phyloP scores from a whole-genome alignment of 2,888 invertebrate genomes.

The Gari tellinella region DNA sequence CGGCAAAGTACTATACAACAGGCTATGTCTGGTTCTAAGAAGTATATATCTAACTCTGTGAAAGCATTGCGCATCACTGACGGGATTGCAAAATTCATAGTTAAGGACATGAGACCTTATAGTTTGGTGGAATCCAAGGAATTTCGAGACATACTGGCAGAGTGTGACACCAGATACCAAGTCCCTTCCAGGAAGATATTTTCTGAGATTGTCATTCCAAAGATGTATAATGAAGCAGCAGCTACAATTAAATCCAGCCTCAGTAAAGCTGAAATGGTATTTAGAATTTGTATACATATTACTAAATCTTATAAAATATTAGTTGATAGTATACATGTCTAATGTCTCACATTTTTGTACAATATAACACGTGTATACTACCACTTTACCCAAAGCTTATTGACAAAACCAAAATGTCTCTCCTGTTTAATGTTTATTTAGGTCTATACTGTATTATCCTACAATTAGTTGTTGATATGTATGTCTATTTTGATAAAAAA shows the following conservation, averaged over 20 bases:
- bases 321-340: too few relatives aligned
- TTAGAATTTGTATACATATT: too few relatives aligned
- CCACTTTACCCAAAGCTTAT: too few relatives aligned
- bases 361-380: too few relatives aligned
- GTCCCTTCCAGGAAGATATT: slow-evolving; percentile 15
- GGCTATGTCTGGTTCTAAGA: neutral
- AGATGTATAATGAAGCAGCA: slow-evolving; percentile 8
- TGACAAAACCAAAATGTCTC: too few relatives aligned
- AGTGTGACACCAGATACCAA: slow-evolving; percentile 14
- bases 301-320: too few relatives aligned
- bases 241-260: slow-evolving; percentile 8
- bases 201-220: slow-evolving; percentile 8
- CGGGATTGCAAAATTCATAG: slow-evolving; percentile 6
- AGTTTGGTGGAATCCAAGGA: slow-evolving; percentile 6
- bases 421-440: too few relatives aligned
- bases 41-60: neutral
- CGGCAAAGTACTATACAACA: too few relatives aligned
- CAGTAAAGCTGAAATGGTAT: slow-evolving; percentile 6
- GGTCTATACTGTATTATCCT: too few relatives aligned
- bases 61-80: neutral
- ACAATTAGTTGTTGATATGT: too few relatives aligned
- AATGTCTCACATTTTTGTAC: too few relatives aligned
- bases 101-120: slow-evolving; percentile 13
- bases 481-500: too few relatives aligned
- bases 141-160: slow-evolving; percentile 8